Conservation (phyloP, 2,888 invertebrate species). For the Siphlonurus alternatus region DNA sequence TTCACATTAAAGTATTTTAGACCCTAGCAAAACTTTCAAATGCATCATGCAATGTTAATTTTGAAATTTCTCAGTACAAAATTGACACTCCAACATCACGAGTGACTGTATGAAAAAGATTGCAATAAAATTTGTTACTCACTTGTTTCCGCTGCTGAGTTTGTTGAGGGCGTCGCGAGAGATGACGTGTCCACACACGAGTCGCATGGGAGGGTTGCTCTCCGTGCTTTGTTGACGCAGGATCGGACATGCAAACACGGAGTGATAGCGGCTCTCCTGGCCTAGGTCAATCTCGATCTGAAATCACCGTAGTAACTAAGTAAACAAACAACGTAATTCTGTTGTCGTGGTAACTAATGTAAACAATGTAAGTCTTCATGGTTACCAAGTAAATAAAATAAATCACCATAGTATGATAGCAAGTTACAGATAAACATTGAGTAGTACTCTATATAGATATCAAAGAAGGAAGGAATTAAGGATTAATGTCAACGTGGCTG, state of each 20-base stretch:
- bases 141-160: constrained; percentile 85
- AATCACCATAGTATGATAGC: too few relatives aligned
- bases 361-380: neutral
- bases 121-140: constrained; percentile 23
- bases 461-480: too few relatives aligned
- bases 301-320: constrained; percentile 16
- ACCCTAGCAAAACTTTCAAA: too few relatives aligned
- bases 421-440: too few relatives aligned
- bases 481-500: too few relatives aligned
- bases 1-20: too few relatives aligned
- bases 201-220: constrained; percentile 90
- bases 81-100: too few relatives aligned
- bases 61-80: too few relatives aligned
- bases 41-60: too few relatives aligned
- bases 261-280: constrained; percentile 81
- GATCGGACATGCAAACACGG: constrained; percentile 97
- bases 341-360: constrained; percentile 6
- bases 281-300: constrained; percentile 94
- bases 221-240: constrained; percentile 91
- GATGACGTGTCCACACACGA: constrained; percentile 96
- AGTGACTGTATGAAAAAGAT: constrained; percentile 53
- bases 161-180: constrained; percentile 93
- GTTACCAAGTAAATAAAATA: neutral
- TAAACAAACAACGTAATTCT: neutral
- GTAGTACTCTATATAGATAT: too few relatives aligned